phyloP scores from a whole-genome alignment of 2,113 vertebrate species.

The Tychaedon coryphoeus region DNA sequence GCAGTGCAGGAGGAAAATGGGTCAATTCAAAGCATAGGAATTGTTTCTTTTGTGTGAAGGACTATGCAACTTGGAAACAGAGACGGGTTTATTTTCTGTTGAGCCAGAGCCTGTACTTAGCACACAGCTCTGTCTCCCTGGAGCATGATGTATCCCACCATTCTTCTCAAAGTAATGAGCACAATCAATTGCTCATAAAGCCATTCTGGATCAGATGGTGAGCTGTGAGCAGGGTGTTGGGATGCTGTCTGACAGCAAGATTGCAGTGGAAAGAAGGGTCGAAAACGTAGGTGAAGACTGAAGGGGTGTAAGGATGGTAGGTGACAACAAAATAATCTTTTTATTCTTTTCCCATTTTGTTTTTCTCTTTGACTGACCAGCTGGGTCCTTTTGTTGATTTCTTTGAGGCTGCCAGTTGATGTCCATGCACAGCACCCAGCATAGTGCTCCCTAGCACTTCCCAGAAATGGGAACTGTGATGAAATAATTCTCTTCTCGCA shows the following conservation, averaged over 20 bases:
- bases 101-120: background rate
- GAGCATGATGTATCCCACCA: background rate
- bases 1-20: background rate
- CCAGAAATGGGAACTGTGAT: background rate
- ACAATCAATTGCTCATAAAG: background rate
- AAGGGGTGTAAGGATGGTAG: background rate
- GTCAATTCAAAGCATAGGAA: background rate
- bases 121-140: background rate
- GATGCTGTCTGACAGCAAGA: background rate
- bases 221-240: background rate
- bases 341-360: background rate
- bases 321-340: background rate
- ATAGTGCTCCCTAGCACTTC: fast-evolving
- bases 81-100: background rate
- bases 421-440: background rate
- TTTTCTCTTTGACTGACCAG: background rate
- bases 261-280: background rate
- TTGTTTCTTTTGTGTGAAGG: background rate
- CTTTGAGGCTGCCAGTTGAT: background rate
- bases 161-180: background rate
- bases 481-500: background rate
- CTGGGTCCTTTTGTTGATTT: background rate
- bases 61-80: fast-evolving
- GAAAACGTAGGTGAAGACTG: background rate
- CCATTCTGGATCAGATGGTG: background rate